Evolutionary conservation across 2,888 invertebrate genomes (phyloP).

Genomic region (Yponomeuta malinellus): DNA sequence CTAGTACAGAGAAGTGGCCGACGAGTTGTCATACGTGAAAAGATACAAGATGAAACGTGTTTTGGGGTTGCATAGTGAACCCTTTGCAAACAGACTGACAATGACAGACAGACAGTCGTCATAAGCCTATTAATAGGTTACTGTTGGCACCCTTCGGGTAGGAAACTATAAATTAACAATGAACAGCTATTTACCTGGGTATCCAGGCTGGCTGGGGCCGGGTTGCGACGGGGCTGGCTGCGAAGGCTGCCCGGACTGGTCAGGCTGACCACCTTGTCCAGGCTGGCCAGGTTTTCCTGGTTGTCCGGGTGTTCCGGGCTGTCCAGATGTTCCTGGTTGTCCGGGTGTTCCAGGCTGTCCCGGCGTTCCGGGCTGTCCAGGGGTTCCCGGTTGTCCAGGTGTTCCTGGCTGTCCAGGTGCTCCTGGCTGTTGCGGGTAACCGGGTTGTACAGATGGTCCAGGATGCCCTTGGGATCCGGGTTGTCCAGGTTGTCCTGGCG

Average conservation of each 20-base stretch:
- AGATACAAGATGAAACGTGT: no score
- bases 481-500: slow-evolving; percentile 32
- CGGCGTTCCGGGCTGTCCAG: slow-evolving; percentile 8
- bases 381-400: slow-evolving; percentile 20
- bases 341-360: slow-evolving; percentile 22
- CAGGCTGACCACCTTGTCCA: slow-evolving; percentile 26
- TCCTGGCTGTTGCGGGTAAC: background rate
- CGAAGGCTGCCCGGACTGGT: slow-evolving; percentile 17
- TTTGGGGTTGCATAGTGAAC: no score
- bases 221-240: slow-evolving; percentile 45
- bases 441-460: slow-evolving; percentile 26
- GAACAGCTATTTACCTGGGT: slow-evolving; percentile 21
- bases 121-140: background rate
- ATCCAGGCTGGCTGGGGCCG: slow-evolving; percentile 47
- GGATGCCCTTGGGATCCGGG: slow-evolving; percentile 24
- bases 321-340: slow-evolving; percentile 28
- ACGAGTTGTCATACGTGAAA: no score
- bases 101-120: no score
- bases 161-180: background rate
- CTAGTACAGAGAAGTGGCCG: no score
- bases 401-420: slow-evolving; percentile 22
- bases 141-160: background rate
- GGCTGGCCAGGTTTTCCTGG: slow-evolving; percentile 23
- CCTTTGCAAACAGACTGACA: no score
- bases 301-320: slow-evolving; percentile 20